Evolutionary conservation across 2,113 vertebrate genomes (phyloP).

Genomic region (Pithys albifrons): DNA sequence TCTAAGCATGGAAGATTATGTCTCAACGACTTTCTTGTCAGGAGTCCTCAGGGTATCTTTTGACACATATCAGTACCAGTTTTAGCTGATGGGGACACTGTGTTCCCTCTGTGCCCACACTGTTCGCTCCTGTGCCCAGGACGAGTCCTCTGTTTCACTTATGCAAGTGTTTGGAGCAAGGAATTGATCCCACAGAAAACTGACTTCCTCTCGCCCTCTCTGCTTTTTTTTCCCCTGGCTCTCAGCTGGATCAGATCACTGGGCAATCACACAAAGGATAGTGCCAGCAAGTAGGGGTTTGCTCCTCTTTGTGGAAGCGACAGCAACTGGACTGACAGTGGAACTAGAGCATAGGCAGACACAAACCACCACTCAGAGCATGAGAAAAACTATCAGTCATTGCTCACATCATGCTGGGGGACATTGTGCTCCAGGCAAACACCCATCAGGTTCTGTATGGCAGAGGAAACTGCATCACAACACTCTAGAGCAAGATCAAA

Average conservation of each 20-base stretch:
- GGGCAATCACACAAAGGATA: background rate
- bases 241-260: background rate
- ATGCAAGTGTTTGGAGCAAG: background rate
- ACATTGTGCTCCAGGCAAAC: background rate
- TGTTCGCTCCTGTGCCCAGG: constrained; percentile 26
- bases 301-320: background rate
- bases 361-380: fast-evolving
- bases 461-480: background rate
- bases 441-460: background rate
- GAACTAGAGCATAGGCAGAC: background rate
- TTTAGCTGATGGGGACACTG: background rate
- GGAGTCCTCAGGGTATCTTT: background rate
- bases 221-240: background rate
- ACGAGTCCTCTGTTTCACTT: background rate
- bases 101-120: background rate
- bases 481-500: background rate
- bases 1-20: background rate
- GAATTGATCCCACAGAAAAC: background rate
- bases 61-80: background rate
- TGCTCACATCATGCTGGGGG: fast-evolving
- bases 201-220: fast-evolving
- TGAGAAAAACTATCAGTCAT: fast-evolving
- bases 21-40: background rate
- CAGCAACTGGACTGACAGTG: background rate
- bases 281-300: background rate